Evolutionary conservation across 2,888 invertebrate species (phyloP), one percentile per base, ranked within the genome.

Genomic region (Anodontia alba): DNA sequence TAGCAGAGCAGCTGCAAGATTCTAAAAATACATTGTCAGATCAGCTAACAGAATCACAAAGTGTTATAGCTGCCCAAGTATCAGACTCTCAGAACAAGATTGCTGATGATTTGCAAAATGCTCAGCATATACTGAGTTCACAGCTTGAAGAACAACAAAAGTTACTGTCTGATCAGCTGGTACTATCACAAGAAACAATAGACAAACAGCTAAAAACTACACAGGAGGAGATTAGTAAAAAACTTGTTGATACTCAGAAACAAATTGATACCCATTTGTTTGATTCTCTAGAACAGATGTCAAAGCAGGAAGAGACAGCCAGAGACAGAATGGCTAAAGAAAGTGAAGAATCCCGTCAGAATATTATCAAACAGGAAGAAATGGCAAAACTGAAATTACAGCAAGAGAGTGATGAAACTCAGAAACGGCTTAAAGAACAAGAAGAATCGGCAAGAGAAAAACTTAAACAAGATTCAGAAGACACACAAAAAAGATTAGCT

Each of bases 321-420:
- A 81, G 73, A 54, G 81, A 86, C 17, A 57, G 79, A 46, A 36
- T 86, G 23, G 49, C 73, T 33, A 83, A 80, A 38, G 86, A 83
- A 17, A 80, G 81, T 73, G 81, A 86, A 69, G 79, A 83, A 72
- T 76, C 83, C 29, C 77, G 76, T 42, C 70, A 77, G 70, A 83
- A 81, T 31, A 75, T 83, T 3, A 54, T 69, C 57, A 67, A 81
- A 31, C 83, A 83, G 70, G 86, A 86, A 57, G 81, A 79, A 68
- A 57, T 54, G 17, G 81, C 81, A 7, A 79, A 76, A 43, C 3
- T 51, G 20, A 83, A 72, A 62, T 75, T 81, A 62, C 79, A 83
- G 29, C 57, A 86, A 73, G 83, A 83, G 36, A 83, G 83, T 78
- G 86, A 83, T 62, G 86, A 81, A 70, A 83, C 80, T 54, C 81